Evolutionary conservation across 1,140 invertebrate species (phyloP).

Genomic region (Eciton burchellii): DNA sequence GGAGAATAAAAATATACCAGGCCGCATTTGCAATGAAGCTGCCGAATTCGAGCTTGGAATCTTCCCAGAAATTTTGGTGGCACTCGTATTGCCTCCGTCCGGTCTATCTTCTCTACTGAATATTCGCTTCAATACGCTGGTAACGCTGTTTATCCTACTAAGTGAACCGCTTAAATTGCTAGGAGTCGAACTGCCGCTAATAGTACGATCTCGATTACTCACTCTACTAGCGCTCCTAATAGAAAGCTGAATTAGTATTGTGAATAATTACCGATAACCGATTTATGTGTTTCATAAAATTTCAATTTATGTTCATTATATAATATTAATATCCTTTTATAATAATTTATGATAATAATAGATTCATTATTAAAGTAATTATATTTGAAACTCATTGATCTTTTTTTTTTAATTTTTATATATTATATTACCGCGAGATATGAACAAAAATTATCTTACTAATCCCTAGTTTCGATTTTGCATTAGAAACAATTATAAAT

Average conservation of each 20-base stretch:
- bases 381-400: background rate
- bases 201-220: slow-evolving; percentile 79
- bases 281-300: no score
- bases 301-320: no score
- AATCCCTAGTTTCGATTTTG: slow-evolving; percentile 31
- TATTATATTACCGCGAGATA: background rate
- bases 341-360: no score
- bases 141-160: slow-evolving; percentile 89
- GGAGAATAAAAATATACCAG: slow-evolving; percentile 70
- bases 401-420: background rate
- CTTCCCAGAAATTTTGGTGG: slow-evolving; percentile 77
- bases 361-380: background rate
- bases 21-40: slow-evolving; percentile 79
- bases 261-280: background rate
- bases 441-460: slow-evolving; percentile 28
- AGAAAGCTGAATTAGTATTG: slow-evolving; percentile 39
- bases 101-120: slow-evolving; percentile 90
- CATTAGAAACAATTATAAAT: slow-evolving; percentile 11
- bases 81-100: slow-evolving; percentile 72
- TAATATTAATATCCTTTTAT: no score
- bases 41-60: slow-evolving; percentile 78
- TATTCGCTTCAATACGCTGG: slow-evolving; percentile 90
- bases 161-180: slow-evolving; percentile 87
- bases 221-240: slow-evolving; percentile 82
- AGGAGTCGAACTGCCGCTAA: slow-evolving; percentile 79